phyloP scores from a whole-genome alignment of 2,113 vertebrate species.

The Gadus chalcogrammus region DNA sequence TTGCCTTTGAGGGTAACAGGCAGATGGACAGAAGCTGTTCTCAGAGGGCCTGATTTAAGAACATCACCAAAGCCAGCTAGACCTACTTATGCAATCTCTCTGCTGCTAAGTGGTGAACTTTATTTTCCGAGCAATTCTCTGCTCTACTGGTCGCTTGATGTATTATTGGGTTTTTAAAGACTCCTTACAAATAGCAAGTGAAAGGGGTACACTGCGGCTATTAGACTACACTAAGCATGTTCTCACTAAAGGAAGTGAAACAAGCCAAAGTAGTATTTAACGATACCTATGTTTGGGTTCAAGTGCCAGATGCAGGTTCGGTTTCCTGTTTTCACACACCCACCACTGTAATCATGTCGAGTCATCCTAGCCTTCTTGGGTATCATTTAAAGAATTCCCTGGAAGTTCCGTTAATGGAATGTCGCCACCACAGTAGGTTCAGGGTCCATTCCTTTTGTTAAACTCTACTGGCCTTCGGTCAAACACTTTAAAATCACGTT shows the following conservation, averaged over 20 bases:
- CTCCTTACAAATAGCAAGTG: no score
- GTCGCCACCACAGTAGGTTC: conserved; percentile 44
- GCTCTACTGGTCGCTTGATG: conserved; percentile 31
- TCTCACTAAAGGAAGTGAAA: no score
- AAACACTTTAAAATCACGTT: conserved; percentile 10
- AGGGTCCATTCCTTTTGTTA: conserved; percentile 31
- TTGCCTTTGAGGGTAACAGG: conserved; percentile 34
- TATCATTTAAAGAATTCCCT: conserved; percentile 11
- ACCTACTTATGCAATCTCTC: conserved; percentile 23
- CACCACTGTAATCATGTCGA: not conserved
- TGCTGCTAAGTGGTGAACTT: conserved; percentile 49
- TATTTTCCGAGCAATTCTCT: conserved; percentile 38
- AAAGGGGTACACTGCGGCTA: no score
- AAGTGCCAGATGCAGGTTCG: no score
- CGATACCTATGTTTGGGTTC: not conserved
- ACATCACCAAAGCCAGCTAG: conserved; percentile 32
- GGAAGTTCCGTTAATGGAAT: conserved; percentile 31
- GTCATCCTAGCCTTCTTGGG: conserved; percentile 32
- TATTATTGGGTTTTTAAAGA: no score
- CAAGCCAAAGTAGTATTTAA: no score
- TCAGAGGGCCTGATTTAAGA: conserved; percentile 39
- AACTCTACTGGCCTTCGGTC: conserved; percentile 10
- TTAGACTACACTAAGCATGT: no score
- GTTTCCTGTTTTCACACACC: no score
- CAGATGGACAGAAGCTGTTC: conserved; percentile 43